Evolutionary conservation across 2,113 vertebrate species (phyloP), one percentile per base, ranked within the genome.

Genomic region (Lathamus discolor): DNA sequence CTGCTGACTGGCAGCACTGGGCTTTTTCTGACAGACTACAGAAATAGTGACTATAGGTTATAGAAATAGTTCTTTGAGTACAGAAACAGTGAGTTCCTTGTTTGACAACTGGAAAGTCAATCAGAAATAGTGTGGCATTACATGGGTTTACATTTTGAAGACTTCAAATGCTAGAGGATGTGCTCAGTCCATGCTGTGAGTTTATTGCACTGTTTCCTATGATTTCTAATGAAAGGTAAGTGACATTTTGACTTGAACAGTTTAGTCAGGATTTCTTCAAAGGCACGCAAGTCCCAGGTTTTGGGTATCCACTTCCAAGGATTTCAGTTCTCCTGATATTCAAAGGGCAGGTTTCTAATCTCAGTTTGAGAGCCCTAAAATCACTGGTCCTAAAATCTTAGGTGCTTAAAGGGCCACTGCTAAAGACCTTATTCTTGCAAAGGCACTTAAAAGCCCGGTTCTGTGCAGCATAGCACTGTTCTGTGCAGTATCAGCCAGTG

Each of bases 401-500:
- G 22, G 57, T 24, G 15, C 35, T 64, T 64, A n/a, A 61, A 81
- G 55, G 48, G 33, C 19, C 6, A 5, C 3, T 1, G 31, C 28
- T 9, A 67, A 54, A 54, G 82, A 13, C 8, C 8, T 61, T 11
- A 2, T 54, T 59, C 54, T 74, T 61, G 18, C 19, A 48, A 12
- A 62, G 41, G 20, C 14, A 35, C 12, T 61, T 13, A 3, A 27
- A 43, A 28, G 17, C 39, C 39, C 5, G 3, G 4, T 13, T 48
- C 33, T 73, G 43, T 28, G n/a, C 49, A 23, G 12, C 0, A 0
- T 33, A 24, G 5, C 24, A 3, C 23, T 13, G 17, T 27, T 39
- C 63, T 29, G 39, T 0, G 0, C 44, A 17, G 1, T 48, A 11
- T 55, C 33, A 48, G 13, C 17, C 61, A 31, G n/a, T 7, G 61